Base-by-base conservation (phyloP, 2,113 vertebrate species). In the Hyla sarda region DNA sequence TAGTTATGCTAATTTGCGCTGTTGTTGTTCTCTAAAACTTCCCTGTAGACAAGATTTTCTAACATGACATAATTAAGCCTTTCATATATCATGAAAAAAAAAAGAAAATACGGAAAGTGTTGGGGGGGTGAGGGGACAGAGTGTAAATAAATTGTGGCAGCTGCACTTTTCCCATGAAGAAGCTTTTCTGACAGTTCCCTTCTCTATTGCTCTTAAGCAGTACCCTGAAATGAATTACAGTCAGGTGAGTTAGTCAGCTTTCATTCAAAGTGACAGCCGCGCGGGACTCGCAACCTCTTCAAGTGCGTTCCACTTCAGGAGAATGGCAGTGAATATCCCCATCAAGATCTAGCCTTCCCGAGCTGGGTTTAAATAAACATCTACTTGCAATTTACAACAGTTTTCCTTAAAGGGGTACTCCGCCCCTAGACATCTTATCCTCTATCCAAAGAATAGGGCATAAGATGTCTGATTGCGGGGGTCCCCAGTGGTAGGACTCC, bases 131-230 rank as follows among this genome's bases (percentile, higher is more conserved):
- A 72, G 14, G 84, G 88, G 81, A 87, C 41, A 58, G 75, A 45
- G 12, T 80, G 77, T 32, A 87, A 89, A 88, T 87, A 79, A 89
- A 81, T 58, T 0, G 73, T 75, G 82, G 89, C 86, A 88, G 86
- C 37, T 77, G 67, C 58, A 23, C 82, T 86, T 84, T 76, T 48
- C 50, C 32, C 30, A 13, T 1, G 9, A 76, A 23, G 17, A 62
- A 87, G 60, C 3, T 77, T 50, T 87, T 85, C 89, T 87, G 89
- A 89, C 90, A 91, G 87, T 87, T 87, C 83, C 30, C 34, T 83
- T 87, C 77, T 89, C 45, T 19, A 23, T 16, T 69, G 54, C 88
- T 86, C 58, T 73, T 82, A 85, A 60, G 84, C 54, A 52, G 79
- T 84, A 81, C 86, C 87, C 73, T 82, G 86, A 82, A 87, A 76